phyloP scores from a whole-genome alignment of 2,113 vertebrate species.

The Sceloporus tristichus region DNA sequence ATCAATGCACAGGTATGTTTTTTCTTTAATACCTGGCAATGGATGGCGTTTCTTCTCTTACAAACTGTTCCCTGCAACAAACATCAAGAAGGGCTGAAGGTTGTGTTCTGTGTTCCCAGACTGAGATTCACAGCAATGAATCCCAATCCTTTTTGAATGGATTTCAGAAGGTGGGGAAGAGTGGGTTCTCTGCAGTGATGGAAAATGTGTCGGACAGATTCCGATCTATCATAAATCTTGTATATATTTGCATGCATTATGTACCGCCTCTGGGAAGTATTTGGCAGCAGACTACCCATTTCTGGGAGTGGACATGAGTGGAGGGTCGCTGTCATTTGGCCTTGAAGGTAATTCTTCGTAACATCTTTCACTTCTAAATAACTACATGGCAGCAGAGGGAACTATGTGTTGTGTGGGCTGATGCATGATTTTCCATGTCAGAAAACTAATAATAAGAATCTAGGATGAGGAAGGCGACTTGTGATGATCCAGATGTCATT shows the following conservation, averaged over 20 bases:
- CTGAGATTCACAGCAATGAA: not conserved
- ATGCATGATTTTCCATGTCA: not conserved
- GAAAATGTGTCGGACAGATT: not conserved
- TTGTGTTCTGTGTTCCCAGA: not conserved
- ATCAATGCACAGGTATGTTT: conserved; percentile 6
- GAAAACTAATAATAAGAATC: not conserved
- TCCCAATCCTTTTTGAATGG: not conserved
- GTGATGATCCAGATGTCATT: too few relatives aligned
- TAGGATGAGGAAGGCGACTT: too few relatives aligned
- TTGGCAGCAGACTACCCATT: not conserved
- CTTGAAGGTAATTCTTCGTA: not conserved
- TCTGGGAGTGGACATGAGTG: not conserved
- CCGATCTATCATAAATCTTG: conserved; percentile 20
- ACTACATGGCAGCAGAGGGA: not conserved
- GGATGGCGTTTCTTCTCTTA: rapidly evolving
- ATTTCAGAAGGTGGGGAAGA: not conserved
- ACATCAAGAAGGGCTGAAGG: not conserved
- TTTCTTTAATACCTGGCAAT: conserved; percentile 33
- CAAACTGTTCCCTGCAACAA: not conserved
- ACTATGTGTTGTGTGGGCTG: not conserved
- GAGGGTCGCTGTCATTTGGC: not conserved
- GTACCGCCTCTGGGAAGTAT: not conserved
- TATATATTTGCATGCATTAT: not conserved
- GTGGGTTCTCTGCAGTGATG: not conserved
- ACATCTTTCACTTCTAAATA: not conserved